These are phyloP conservation scores for Proteles cristata DNA, from an alignment of 2,113 vertebrate species.

Conservation along the genomic window DNA sequence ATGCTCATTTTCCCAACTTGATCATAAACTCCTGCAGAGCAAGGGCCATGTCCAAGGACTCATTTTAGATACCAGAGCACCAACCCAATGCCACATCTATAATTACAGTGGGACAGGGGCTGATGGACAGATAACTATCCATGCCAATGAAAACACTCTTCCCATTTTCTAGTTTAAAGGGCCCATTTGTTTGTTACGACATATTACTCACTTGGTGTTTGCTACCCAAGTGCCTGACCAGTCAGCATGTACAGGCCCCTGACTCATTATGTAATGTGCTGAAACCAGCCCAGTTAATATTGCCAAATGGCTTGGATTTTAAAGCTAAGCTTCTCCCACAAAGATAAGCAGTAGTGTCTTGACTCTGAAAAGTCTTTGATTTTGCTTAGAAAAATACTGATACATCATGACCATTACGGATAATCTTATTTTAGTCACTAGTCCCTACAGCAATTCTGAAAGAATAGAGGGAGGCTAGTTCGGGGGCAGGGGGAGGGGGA, in stretches of 20 bases:
- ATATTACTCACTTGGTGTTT: neutral
- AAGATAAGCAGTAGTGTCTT: neutral
- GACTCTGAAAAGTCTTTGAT: neutral
- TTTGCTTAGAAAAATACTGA: neutral
- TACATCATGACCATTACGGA: rapidly evolving
- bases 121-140: neutral
- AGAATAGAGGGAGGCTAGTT: neutral
- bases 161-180: neutral
- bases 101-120: neutral
- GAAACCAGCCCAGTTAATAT: neutral
- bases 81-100: neutral
- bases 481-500: rapidly evolving
- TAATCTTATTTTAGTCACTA: neutral
- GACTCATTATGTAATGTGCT: neutral
- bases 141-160: neutral
- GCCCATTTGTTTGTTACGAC: constrained; percentile 25
- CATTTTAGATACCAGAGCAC: neutral
- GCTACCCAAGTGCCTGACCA: neutral
- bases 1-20: constrained; percentile 25
- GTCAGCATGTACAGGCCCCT: neutral
- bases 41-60: neutral
- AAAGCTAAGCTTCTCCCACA: neutral
- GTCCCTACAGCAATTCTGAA: neutral
- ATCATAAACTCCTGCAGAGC: neutral
- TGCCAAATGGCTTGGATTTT: neutral